Percentiles rank a stretch among this genome's conserved stretches.
These are phyloP conservation scores for Hystrix brachyura DNA, from an alignment of 2,113 vertebrate species.

Conservation along the genomic window DNA sequence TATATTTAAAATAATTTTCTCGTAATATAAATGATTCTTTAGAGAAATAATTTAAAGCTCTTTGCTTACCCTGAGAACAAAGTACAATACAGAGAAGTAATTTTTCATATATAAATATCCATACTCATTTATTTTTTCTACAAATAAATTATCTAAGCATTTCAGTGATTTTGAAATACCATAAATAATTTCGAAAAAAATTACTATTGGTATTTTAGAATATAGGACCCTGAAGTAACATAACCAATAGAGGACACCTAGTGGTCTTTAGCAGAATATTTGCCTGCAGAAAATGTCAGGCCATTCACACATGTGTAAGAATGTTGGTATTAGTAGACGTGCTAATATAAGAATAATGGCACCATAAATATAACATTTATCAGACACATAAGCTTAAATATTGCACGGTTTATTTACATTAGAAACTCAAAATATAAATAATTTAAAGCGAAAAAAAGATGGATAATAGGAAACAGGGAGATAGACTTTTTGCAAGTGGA, in stretches of 20 bases:
- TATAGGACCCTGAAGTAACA: background rate
- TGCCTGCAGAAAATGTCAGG: background rate
- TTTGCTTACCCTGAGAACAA: background rate
- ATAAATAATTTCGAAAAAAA: background rate
- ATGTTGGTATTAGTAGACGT: background rate
- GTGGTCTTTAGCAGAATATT: slow-evolving; percentile 69
- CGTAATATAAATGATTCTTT: slow-evolving; percentile 44
- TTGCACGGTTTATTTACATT: background rate
- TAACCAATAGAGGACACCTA: slow-evolving; percentile 84
- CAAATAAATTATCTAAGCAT: background rate
- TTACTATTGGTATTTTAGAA: background rate
- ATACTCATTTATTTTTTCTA: background rate
- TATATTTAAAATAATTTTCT: slow-evolving; percentile 30
- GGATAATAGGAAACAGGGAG: background rate
- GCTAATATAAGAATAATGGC: background rate
- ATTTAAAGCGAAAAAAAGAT: background rate
- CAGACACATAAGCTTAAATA: background rate
- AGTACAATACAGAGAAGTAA: background rate
- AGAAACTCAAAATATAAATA: background rate
- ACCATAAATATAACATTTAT: background rate
- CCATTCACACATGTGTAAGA: background rate
- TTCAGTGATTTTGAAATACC: background rate
- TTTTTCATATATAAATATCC: background rate
- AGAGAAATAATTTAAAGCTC: slow-evolving; percentile 24
- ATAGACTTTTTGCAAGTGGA: background rate